phyloP scores from a whole-genome alignment of 2,888 invertebrate genomes.

The Eupithecia insigniata region DNA sequence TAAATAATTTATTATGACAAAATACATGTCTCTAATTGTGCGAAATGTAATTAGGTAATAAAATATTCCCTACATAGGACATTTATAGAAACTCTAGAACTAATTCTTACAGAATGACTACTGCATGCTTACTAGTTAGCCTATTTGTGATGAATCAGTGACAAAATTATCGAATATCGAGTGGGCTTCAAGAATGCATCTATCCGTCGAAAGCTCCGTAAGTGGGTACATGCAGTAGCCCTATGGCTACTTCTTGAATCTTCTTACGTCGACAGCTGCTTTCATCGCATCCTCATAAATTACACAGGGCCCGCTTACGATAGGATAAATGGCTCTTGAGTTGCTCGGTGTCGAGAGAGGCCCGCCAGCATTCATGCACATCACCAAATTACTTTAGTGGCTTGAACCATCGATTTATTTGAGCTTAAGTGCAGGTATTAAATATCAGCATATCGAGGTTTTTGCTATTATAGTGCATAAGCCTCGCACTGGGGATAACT shows the following conservation, averaged over 20 bases:
- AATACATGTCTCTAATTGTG: too few species aligned
- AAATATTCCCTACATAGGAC: too few species aligned
- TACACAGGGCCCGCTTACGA: constrained; percentile 61
- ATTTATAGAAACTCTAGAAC: neutral
- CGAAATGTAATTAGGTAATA: too few species aligned
- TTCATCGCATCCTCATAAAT: constrained; percentile 75
- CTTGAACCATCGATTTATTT: constrained; percentile 66
- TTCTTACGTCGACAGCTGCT: constrained; percentile 43
- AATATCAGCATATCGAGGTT: too few species aligned
- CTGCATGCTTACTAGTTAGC: neutral
- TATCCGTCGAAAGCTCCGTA: constrained; percentile 25
- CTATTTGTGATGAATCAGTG: neutral
- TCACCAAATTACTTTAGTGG: constrained; percentile 57
- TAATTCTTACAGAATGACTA: neutral
- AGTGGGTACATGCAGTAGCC: constrained; percentile 26
- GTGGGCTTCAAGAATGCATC: neutral
- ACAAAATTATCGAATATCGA: neutral
- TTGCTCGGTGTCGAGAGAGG: constrained; percentile 67
- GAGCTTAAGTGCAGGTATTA: constrained; percentile 24
- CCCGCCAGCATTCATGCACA: constrained; percentile 54
- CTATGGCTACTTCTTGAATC: constrained; percentile 14
- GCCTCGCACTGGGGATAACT: too few species aligned
- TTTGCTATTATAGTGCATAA: too few species aligned
- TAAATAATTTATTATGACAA: too few species aligned
- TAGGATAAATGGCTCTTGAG: constrained; percentile 72